Evolutionary conservation across 2,113 vertebrate species (phyloP), one percentile per base, ranked within the genome.

Genomic region (Salvator merianae): DNA sequence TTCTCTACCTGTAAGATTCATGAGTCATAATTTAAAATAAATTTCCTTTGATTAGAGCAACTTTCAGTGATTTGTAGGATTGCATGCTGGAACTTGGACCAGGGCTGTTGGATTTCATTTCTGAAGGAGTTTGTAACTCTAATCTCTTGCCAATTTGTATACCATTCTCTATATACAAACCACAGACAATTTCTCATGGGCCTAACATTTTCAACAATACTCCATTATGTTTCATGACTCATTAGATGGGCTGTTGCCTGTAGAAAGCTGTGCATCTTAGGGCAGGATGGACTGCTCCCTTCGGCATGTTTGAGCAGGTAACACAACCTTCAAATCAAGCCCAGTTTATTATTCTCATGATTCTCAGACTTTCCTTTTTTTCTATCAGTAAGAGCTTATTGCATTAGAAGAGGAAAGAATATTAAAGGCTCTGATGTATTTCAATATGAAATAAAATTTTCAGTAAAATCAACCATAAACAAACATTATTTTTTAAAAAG

Each of bases 211-310:
- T 90, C 91, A 95, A 95, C 95, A 96, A 96, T 95, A 95, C 93
- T 91, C 91, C 90, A 91, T 96, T 96, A 93, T 97, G 91, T 91
- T 78, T 90, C 88, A 93, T 96, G 96, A 96, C 90, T 96, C 95
- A 96, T 83, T 85, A 84, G 87, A 91, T 95, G 95, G 96, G 95
- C 94, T 88, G 68, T 32, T 84, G 93, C 93, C 95, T 95, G 93
- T 66, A 91, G 94, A 95, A 96, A 93, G 93, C 93, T 93, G 76
- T 94, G 95, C 94, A 93, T 96, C 91, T 94, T 92, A 83, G 92
- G 50, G 89, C 91, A 92, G 88, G 80, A 90, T 94, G 92, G 59
- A 88, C 93, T 95, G 92, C 88, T 92, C 93, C 89, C 92, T 1
- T 86, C 94, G 94, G 94, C 94, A 91, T 87, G 90, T 93, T 93